Evolutionary conservation across 2,113 vertebrate species (phyloP).

Genomic region (Prolemur simus): DNA sequence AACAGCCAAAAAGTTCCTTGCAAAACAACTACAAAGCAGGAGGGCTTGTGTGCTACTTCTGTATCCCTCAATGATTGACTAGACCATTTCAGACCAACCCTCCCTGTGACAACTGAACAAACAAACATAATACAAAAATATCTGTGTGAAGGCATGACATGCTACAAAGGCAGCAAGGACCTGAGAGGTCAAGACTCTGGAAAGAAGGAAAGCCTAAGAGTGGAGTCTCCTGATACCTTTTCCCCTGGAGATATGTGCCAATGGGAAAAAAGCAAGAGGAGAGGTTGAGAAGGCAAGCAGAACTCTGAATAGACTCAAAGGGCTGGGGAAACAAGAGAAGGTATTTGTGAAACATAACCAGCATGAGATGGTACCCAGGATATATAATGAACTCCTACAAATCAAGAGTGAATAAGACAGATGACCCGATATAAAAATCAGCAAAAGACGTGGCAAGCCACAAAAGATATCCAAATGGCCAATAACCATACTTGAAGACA

Average conservation of each 20-base stretch:
- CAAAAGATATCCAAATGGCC: background rate
- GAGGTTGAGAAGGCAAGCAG: background rate
- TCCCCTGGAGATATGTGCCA: background rate
- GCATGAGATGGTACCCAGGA: background rate
- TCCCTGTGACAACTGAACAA: slow-evolving; percentile 22
- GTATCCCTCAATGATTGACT: background rate
- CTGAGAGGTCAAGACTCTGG: background rate
- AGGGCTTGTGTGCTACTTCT: background rate
- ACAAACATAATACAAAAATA: background rate
- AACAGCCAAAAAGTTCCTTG: background rate
- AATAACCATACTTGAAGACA: background rate
- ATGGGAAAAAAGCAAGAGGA: background rate
- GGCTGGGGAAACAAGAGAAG: background rate
- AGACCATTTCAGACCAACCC: background rate
- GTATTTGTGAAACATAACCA: background rate
- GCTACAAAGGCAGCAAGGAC: background rate
- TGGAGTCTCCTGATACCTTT: background rate
- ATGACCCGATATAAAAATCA: background rate
- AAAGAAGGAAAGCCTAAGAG: background rate
- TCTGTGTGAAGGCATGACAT: background rate
- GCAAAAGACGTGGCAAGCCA: background rate
- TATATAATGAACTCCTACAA: background rate
- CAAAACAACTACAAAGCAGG: background rate
- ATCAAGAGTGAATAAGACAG: background rate
- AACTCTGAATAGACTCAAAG: background rate